Evolutionary conservation across 1,140 invertebrate species (phyloP), one percentile per base, ranked within the genome.

Genomic region (Apis dorsata): DNA sequence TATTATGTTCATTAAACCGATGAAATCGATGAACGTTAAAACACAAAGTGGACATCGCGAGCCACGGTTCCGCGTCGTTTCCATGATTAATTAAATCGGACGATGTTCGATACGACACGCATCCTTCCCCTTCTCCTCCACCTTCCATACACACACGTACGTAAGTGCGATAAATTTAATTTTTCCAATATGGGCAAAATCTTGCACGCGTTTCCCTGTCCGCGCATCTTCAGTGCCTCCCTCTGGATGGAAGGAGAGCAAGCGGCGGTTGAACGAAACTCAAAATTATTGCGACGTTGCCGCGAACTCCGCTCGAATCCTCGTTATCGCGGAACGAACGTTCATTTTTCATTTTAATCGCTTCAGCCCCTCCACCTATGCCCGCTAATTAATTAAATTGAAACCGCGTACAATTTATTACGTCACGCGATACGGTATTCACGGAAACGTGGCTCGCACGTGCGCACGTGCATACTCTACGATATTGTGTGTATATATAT

Each of bases 341-440:
- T 73, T 68, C 85, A 76, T 84, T 78, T 84, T 80, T 86, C 84
- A 86, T 84, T 86, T 86, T 86, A 82, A 84, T 85, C 60, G 76
- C 85, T 78, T 34, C 3, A 34, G 70, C 51, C 72, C 74, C 65
- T n/a, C 74, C 65, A 28, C 71, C 5, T 24, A 28, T 70, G 55
- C 9, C 53, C 84, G 80, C 77, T 88, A 88, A 88, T 88, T 88
- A 88, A 88, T 88, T 85, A 88, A 88, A 88, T 88, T 82, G 83
- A 82, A 70, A 72, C 87, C 84, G 73, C 76, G 70, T 69, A 85
- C 73, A 86, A 90, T 89, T 87, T 86, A 87, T 87, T 83, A 83
- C 66, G 81, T 78, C 75, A 82, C 74, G 81, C 81, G 66, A 83
- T 83, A 79, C 28, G 57, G 57, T 55, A 51, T 70, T 71, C 85